phyloP scores from a whole-genome alignment of 2,797 vertebrate species.

The Aplochiton taeniatus region DNA sequence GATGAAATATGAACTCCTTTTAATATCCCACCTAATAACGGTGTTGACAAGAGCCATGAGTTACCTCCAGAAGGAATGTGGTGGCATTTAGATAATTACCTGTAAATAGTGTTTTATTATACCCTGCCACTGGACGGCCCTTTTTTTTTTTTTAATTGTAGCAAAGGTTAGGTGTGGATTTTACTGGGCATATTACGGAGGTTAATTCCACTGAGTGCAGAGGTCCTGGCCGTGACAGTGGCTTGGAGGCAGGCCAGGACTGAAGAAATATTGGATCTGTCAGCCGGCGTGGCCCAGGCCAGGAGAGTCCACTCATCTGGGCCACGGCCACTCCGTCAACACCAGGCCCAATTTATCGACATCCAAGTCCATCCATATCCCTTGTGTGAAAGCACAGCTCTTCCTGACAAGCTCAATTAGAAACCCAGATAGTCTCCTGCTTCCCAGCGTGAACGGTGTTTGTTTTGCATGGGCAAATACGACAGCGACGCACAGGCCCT shows the following conservation, averaged over 20 bases:
- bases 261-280: constrained; percentile 48
- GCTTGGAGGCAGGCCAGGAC: constrained; percentile 34
- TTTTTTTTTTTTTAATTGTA: constrained; percentile 44
- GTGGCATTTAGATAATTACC: constrained; percentile 77
- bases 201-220: constrained; percentile 37
- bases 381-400: constrained; percentile 19
- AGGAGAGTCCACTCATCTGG: constrained; percentile 29
- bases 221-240: constrained; percentile 30
- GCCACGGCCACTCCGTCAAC: constrained; percentile 46
- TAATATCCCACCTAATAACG: constrained; percentile 69
- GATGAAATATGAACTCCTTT: constrained; percentile 69
- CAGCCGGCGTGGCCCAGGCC: constrained; percentile 34
- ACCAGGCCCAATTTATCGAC: constrained; percentile 53
- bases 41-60: constrained; percentile 69
- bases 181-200: constrained; percentile 48
- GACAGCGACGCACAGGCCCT: not conserved
- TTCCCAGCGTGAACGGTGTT: constrained; percentile 1
- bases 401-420: constrained; percentile 29
- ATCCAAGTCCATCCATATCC: constrained; percentile 49
- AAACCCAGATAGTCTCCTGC: not conserved
- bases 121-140: constrained; percentile 35
- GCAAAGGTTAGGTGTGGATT: constrained; percentile 67
- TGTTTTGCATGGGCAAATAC: not conserved
- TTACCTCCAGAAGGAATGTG: constrained; percentile 67
- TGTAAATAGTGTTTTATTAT: constrained; percentile 68